phyloP scores from a whole-genome alignment of 2,797 vertebrate species.

The Apogon talboti region DNA sequence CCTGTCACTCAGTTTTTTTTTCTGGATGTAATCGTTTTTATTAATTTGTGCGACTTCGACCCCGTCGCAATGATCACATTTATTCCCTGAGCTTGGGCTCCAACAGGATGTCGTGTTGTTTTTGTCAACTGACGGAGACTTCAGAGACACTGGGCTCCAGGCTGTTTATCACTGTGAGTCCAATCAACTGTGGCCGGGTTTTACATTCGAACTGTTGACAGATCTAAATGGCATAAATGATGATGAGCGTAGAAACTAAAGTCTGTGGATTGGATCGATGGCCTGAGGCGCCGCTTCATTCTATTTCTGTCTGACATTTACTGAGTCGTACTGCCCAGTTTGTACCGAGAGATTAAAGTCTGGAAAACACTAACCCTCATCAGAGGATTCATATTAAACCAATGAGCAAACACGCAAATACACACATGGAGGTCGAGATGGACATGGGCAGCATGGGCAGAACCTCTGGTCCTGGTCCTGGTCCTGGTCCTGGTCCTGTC shows the following conservation, averaged over 20 bases:
- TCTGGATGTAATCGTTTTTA: slow-evolving; percentile 31
- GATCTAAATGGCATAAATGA: slow-evolving; percentile 47
- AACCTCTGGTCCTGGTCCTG: no score
- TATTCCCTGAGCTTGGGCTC: slow-evolving; percentile 21
- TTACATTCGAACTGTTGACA: slow-evolving; percentile 44
- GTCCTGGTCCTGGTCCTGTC: no score
- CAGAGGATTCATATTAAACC: not conserved
- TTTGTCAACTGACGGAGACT: slow-evolving; percentile 22
- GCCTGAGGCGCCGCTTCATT: slow-evolving; percentile 23
- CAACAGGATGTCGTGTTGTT: slow-evolving; percentile 28
- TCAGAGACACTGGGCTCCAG: slow-evolving; percentile 10
- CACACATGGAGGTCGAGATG: no score
- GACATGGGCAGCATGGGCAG: no score
- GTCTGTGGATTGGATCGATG: slow-evolving; percentile 19
- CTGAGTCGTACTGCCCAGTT: not conserved
- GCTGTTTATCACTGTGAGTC: slow-evolving; percentile 42
- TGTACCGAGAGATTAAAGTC: not conserved
- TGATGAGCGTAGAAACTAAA: slow-evolving; percentile 28
- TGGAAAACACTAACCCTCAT: not conserved
- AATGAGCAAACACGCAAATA: not conserved
- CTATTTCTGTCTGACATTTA: slow-evolving; percentile 49
- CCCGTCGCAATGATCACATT: slow-evolving; percentile 26
- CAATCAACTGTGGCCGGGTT: slow-evolving; percentile 30
- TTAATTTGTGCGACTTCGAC: slow-evolving; percentile 42
- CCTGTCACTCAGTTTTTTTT: slow-evolving; percentile 21